Evolutionary conservation across 1,140 invertebrate species (phyloP).

Genomic region (Drosophila yakuba): DNA sequence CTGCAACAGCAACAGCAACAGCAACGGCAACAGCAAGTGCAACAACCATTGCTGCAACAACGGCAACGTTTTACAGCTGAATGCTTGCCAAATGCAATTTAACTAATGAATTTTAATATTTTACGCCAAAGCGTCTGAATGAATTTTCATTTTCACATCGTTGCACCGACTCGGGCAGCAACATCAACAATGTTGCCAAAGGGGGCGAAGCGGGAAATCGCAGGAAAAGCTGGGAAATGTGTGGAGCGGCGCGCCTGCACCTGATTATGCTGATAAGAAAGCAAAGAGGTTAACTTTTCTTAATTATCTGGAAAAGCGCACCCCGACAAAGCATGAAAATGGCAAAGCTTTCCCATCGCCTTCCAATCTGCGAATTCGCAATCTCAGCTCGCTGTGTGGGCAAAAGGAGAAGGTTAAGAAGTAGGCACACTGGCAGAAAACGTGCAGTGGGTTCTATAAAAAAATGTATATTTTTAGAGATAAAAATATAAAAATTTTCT

Average conservation of each 20-base stretch:
- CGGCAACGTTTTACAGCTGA: conserved; percentile 76
- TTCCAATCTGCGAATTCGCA: conserved; percentile 34
- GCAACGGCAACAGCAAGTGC: conserved; percentile 12
- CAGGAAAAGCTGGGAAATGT: conserved; percentile 9
- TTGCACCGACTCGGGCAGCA: conserved; percentile 76
- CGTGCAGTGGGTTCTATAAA: neutral
- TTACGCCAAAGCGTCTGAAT: conserved; percentile 79
- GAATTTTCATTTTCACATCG: conserved; percentile 84
- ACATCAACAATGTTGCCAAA: conserved; percentile 47
- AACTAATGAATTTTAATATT: conserved; percentile 84
- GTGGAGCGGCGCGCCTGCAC: conserved; percentile 40
- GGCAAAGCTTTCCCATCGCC: conserved; percentile 20
- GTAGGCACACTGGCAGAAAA: conserved; percentile 1
- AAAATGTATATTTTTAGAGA: neutral
- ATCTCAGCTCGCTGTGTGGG: conserved; percentile 41
- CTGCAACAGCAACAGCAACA: conserved; percentile 23
- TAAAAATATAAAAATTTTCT: too few relatives aligned
- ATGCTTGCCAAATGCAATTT: conserved; percentile 83
- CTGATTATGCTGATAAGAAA: conserved; percentile 81
- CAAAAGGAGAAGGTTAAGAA: neutral
- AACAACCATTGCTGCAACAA: conserved; percentile 12
- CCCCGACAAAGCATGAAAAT: conserved; percentile 36
- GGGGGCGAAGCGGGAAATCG: neutral
- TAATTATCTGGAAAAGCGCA: conserved; percentile 79
- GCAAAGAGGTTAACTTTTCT: conserved; percentile 81